Evolutionary conservation across 2,797 vertebrate species (phyloP).

Genomic region (Sandelia bainsii): DNA sequence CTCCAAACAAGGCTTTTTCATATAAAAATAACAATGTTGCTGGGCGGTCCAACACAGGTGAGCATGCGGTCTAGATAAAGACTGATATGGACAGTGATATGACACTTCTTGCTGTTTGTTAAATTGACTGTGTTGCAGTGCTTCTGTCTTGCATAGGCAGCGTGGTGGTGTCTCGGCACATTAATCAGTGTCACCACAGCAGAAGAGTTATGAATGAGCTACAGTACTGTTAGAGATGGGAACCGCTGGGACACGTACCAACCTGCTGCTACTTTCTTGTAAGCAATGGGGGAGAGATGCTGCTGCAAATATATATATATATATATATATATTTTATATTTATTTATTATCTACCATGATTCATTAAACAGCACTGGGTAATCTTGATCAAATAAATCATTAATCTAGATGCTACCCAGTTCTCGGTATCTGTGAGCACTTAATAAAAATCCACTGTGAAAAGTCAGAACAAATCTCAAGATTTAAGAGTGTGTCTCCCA

Average conservation of each 20-base stretch:
- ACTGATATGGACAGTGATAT: slow-evolving; percentile 48
- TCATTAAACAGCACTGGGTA: slow-evolving; percentile 9
- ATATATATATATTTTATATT: background rate
- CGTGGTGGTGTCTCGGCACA: slow-evolving; percentile 49
- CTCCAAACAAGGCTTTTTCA: slow-evolving; percentile 30
- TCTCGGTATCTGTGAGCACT: slow-evolving; percentile 14
- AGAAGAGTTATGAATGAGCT: slow-evolving; percentile 66
- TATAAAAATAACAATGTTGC: slow-evolving; percentile 29
- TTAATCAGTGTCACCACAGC: slow-evolving; percentile 66
- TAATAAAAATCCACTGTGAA: slow-evolving; percentile 23
- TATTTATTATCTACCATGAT: background rate
- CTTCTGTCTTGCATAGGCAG: slow-evolving; percentile 44
- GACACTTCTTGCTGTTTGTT: slow-evolving; percentile 62
- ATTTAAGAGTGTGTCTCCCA: slow-evolving; percentile 23
- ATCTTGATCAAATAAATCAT: slow-evolving; percentile 42
- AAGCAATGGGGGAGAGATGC: slow-evolving; percentile 10
- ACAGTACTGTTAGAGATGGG: slow-evolving; percentile 36
- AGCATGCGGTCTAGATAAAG: slow-evolving; percentile 23
- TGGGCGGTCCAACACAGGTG: slow-evolving; percentile 10
- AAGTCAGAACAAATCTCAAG: slow-evolving; percentile 37
- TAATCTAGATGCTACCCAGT: slow-evolving; percentile 26
- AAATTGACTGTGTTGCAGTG: slow-evolving; percentile 43
- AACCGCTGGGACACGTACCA: slow-evolving; percentile 47
- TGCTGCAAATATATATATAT: slow-evolving; percentile 20
- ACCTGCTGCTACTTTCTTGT: slow-evolving; percentile 54